Conservation (phyloP, 2,888 invertebrate species). For the Caradrina clavipalpis region DNA sequence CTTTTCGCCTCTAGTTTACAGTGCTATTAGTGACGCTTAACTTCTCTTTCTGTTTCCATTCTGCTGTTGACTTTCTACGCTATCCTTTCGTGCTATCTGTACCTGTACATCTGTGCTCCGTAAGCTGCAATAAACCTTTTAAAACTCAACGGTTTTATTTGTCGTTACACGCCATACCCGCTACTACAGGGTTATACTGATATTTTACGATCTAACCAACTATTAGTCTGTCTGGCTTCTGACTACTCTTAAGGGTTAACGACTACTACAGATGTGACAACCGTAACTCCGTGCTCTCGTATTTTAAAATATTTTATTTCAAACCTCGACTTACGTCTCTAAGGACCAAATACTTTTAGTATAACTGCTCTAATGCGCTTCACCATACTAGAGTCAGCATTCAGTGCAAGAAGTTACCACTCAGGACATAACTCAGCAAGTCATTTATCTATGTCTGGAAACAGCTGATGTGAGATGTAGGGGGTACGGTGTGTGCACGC, state of each 20-base stretch:
- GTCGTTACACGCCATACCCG: no score
- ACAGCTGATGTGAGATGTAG: constrained; percentile 35
- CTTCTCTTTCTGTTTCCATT: no score
- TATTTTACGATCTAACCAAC: neutral
- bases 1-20: no score
- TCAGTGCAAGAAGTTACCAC: constrained; percentile 34
- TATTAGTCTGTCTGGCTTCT: neutral
- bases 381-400: constrained; percentile 24
- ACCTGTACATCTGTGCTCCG: no score
- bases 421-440: constrained; percentile 11
- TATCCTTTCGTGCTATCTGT: no score
- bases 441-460: constrained; percentile 44
- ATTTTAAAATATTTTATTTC: constrained; percentile 5
- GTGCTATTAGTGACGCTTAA: no score
- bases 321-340: neutral
- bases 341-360: constrained; percentile 31
- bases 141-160: no score
- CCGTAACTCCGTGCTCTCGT: neutral
- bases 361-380: constrained; percentile 16
- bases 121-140: no score
- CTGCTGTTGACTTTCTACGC: no score
- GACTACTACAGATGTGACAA: neutral
- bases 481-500: constrained; percentile 18
- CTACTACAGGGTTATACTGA: no score
- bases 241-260: neutral